A percentile compares a stretch with the other conserved stretches of the same genome.
phyloP scores from a whole-genome alignment of 2,797 vertebrate species.

The Peromyscus nudipes region DNA sequence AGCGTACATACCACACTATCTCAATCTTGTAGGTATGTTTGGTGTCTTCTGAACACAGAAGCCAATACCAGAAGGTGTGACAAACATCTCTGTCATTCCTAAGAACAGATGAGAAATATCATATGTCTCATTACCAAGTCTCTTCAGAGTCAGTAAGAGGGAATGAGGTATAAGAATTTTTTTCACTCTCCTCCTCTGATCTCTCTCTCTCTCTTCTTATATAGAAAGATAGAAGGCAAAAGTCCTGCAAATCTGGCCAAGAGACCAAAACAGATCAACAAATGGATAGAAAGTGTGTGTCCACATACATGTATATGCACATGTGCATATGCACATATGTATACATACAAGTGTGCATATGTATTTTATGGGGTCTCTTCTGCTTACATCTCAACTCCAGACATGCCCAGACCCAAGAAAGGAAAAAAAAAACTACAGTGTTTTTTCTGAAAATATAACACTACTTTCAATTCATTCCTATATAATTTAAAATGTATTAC shows the following conservation, averaged over 20 bases:
- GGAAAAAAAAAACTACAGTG: neutral
- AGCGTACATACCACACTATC: neutral
- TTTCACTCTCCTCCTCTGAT: neutral
- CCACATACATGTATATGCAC: too few relatives aligned
- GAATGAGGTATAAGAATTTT: neutral
- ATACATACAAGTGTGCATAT: rapidly evolving
- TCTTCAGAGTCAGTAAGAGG: constrained; percentile 16
- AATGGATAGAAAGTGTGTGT: neutral
- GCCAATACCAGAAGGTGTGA: neutral
- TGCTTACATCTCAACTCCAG: constrained; percentile 11
- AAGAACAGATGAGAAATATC: neutral
- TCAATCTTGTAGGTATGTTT: neutral
- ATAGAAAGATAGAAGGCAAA: neutral
- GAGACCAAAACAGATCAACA: neutral
- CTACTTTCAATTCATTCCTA: neutral
- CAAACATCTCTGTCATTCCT: neutral
- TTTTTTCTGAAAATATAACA: constrained; percentile 33
- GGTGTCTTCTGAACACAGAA: neutral
- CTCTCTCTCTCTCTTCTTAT: neutral
- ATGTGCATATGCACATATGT: neutral
- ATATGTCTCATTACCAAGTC: neutral
- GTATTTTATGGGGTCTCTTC: neutral
- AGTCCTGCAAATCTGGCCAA: neutral
- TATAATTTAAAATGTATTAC: neutral
- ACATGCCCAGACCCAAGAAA: neutral